A percentile compares a stretch with the other conserved stretches of the same genome.
Conservation (phyloP, 2,113 vertebrate species). For the Egretta garzetta region DNA sequence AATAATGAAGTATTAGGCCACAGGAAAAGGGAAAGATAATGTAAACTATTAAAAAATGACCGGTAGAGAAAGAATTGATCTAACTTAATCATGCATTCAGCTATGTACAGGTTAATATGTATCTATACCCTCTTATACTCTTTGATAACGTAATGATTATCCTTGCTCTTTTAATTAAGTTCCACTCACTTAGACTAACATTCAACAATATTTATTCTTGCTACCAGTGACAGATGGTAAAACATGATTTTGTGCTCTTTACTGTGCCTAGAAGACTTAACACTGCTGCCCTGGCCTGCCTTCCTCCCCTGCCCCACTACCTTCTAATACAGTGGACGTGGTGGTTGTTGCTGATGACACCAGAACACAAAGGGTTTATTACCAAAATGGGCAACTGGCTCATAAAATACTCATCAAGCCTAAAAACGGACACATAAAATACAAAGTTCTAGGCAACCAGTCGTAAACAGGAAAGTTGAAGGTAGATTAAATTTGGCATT, state of each 20-base stretch:
- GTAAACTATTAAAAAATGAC: neutral
- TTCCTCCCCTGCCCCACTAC: neutral
- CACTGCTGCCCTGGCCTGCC: neutral
- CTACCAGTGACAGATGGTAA: neutral
- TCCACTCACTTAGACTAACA: neutral
- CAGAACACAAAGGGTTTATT: neutral
- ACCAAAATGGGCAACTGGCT: neutral
- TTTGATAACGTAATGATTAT: neutral
- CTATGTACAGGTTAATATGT: neutral
- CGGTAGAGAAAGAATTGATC: neutral
- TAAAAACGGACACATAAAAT: neutral
- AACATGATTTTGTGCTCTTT: neutral
- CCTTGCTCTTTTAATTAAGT: neutral
- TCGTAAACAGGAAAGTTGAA: neutral
- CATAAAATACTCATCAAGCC: conserved; percentile 25
- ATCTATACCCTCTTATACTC: neutral
- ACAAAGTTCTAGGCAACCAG: neutral
- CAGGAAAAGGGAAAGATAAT: neutral
- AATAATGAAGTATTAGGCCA: neutral
- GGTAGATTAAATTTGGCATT: neutral
- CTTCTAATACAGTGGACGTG: fast-evolving
- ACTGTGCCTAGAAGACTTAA: neutral
- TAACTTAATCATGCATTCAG: neutral
- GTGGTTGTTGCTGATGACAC: neutral
- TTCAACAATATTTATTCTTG: neutral